These are phyloP conservation scores for Aramus guarauna DNA, from an alignment of 2,113 vertebrate genomes.

Conservation along the genomic window DNA sequence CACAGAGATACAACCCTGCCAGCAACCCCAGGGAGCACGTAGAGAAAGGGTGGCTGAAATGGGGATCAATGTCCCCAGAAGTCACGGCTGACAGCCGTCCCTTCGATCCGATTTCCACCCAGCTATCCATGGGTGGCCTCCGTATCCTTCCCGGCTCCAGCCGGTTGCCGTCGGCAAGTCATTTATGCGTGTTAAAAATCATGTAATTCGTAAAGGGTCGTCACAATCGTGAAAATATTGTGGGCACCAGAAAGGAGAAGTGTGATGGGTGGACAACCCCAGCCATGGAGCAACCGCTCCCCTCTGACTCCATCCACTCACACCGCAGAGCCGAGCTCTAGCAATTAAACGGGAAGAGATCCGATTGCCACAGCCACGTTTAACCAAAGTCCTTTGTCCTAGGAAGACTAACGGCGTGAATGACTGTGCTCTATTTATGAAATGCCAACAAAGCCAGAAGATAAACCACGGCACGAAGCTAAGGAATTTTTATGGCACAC, in stretches of 20 bases:
- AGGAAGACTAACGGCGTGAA: not conserved
- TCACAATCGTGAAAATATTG: not conserved
- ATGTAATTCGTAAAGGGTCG: not conserved
- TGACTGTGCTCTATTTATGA: not conserved
- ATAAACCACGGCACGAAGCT: not conserved
- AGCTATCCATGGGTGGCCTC: not conserved
- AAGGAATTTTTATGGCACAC: not conserved
- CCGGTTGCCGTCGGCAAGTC: not conserved
- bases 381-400: not conserved
- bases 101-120: not conserved
- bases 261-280: not conserved
- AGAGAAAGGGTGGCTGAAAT: not conserved
- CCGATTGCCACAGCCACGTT: not conserved
- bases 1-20: rapidly evolving
- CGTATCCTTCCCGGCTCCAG: not conserved
- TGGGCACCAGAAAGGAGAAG: not conserved
- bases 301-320: not conserved
- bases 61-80: not conserved
- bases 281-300: not conserved
- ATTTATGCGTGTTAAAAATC: not conserved
- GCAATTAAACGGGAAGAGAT: not conserved
- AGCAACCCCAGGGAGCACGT: rapidly evolving
- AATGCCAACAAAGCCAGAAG: not conserved
- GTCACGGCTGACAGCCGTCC: not conserved
- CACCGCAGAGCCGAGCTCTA: not conserved